A percentile compares a stretch with the other conserved stretches of the same genome.
phyloP scores from a whole-genome alignment of 2,797 vertebrate species.

The Lagocephalus sceleratus region DNA sequence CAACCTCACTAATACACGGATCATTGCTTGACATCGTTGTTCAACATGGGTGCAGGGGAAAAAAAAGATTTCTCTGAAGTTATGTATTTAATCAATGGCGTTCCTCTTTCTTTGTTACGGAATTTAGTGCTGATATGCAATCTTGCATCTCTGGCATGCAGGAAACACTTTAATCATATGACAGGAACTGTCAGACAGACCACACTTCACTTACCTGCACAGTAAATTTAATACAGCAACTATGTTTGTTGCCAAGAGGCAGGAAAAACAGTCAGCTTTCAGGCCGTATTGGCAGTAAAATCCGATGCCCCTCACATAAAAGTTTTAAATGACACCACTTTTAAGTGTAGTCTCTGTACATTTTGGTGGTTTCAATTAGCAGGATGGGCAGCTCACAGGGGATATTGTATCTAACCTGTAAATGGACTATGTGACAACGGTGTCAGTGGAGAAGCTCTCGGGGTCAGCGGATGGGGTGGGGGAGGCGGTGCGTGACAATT shows the following conservation, averaged over 20 bases:
- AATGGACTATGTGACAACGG: slow-evolving; percentile 52
- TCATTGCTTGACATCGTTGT: neutral
- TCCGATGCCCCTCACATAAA: neutral
- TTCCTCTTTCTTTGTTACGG: slow-evolving; percentile 34
- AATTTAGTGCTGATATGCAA: slow-evolving; percentile 33
- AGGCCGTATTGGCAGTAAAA: too few species aligned
- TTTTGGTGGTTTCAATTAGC: slow-evolving; percentile 41
- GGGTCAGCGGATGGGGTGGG: slow-evolving; percentile 54
- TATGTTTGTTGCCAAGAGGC: too few species aligned
- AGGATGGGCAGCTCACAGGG: slow-evolving; percentile 22
- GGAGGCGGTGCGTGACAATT: slow-evolving; percentile 54
- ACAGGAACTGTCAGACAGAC: too few species aligned
- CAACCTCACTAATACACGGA: slow-evolving; percentile 28
- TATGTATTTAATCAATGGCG: neutral
- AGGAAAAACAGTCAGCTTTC: too few species aligned
- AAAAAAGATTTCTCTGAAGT: neutral
- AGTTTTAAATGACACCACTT: slow-evolving; percentile 7
- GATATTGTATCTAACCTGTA: slow-evolving; percentile 62
- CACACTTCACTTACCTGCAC: too few species aligned
- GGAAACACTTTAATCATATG: too few species aligned
- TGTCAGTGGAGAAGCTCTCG: slow-evolving; percentile 45
- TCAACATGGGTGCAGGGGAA: neutral
- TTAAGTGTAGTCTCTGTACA: slow-evolving; percentile 10
- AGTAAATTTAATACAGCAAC: too few species aligned
- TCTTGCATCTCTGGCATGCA: neutral